Conservation (phyloP, 2,888 invertebrate genomes). For the Parelbella ahira region DNA sequence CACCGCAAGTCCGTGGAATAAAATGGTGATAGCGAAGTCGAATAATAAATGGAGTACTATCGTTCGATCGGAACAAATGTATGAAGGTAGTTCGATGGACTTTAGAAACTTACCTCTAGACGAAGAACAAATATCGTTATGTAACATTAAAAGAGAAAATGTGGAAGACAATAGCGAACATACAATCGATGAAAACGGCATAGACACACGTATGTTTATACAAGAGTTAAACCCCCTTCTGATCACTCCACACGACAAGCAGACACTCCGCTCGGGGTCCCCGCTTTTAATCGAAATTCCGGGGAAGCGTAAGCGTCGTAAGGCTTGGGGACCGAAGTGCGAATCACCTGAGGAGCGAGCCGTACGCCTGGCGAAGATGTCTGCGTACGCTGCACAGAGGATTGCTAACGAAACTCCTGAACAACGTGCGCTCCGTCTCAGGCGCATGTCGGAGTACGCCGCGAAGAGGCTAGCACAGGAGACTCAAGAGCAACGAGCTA, state of each 20-base stretch:
- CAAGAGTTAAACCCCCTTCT: conserved; percentile 47
- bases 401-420: conserved; percentile 66
- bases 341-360: conserved; percentile 61
- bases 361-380: conserved; percentile 62
- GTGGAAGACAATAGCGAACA: conserved; percentile 22
- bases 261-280: no score
- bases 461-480: conserved; percentile 61
- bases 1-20: conserved; percentile 67
- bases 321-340: conserved; percentile 38
- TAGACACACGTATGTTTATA: conserved; percentile 16
- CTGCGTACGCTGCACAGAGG: conserved; percentile 65
- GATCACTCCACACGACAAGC: no score
- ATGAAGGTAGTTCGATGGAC: conserved; percentile 28
- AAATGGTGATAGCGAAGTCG: conserved; percentile 65
- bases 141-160: conserved; percentile 44
- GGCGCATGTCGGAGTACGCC: conserved; percentile 71
- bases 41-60: conserved; percentile 64
- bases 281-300: conserved; percentile 36
- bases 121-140: conserved; percentile 35
- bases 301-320: conserved; percentile 36
- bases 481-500: conserved; percentile 60
- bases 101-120: conserved; percentile 41
- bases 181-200: not conserved
- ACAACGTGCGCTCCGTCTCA: conserved; percentile 56
- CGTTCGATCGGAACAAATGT: conserved; percentile 42